A percentile compares a stretch with the other conserved stretches of the same genome.
Conservation (phyloP, 2,113 vertebrate genomes). For the Gulo gulo region DNA sequence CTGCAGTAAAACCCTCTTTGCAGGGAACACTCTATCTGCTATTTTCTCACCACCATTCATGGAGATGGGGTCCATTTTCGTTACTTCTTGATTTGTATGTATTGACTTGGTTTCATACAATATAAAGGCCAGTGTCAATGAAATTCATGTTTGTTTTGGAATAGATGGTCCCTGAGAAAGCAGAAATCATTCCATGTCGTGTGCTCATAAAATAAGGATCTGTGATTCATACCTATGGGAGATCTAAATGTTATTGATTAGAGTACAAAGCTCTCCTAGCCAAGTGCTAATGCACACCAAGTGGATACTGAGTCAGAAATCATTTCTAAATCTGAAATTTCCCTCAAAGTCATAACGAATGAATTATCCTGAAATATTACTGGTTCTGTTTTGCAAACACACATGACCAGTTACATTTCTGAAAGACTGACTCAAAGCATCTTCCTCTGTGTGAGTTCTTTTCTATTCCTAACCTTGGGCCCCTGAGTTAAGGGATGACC, state of each 20-base stretch:
- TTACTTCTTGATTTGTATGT: not conserved
- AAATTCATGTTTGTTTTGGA: constrained; percentile 24
- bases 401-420: not conserved
- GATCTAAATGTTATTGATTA: constrained; percentile 54
- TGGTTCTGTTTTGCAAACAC: not conserved
- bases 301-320: not conserved
- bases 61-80: not conserved
- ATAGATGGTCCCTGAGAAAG: constrained; percentile 43
- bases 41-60: not conserved
- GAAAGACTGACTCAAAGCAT: not conserved
- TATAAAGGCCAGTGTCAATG: not conserved
- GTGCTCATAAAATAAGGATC: constrained; percentile 18
- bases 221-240: constrained; percentile 29
- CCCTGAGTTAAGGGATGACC: not conserved
- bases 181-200: constrained; percentile 31
- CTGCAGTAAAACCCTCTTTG: not conserved
- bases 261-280: not conserved
- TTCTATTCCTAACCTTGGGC: not conserved
- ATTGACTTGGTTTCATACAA: not conserved
- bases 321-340: constrained; percentile 40
- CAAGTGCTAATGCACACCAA: constrained; percentile 44
- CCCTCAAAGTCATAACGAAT: not conserved
- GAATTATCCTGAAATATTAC: not conserved
- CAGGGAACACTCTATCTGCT: not conserved
- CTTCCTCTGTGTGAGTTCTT: not conserved